These are phyloP conservation scores for Columba livia DNA, from an alignment of 2,113 vertebrate genomes.

Conservation along the genomic window DNA sequence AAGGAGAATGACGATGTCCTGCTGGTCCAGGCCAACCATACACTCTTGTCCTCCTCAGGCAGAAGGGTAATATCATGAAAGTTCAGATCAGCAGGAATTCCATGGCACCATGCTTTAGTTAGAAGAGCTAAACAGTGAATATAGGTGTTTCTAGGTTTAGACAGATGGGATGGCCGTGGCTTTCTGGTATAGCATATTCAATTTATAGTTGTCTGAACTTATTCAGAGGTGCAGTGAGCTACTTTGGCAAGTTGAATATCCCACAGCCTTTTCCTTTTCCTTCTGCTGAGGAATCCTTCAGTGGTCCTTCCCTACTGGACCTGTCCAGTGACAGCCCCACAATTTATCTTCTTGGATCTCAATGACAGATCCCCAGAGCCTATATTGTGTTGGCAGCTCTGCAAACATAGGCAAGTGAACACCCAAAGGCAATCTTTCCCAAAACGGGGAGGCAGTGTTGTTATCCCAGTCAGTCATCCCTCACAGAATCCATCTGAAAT, in stretches of 20 bases:
- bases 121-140: neutral
- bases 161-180: neutral
- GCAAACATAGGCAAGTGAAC: neutral
- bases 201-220: neutral
- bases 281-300: neutral
- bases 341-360: neutral
- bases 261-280: neutral
- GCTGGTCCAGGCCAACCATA: neutral
- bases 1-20: neutral
- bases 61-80: neutral
- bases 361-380: neutral
- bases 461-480: neutral
- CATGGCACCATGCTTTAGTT: neutral
- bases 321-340: neutral
- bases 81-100: neutral
- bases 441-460: rapidly evolving
- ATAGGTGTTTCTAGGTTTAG: neutral
- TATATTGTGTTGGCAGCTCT: neutral
- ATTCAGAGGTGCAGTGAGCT: neutral
- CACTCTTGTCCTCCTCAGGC: neutral
- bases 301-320: neutral
- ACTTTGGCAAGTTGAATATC: neutral
- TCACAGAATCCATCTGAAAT: neutral
- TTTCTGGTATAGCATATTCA: neutral
- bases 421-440: neutral